Base-by-base conservation (phyloP, 2,797 vertebrate species). In the Champsocephalus esox region DNA sequence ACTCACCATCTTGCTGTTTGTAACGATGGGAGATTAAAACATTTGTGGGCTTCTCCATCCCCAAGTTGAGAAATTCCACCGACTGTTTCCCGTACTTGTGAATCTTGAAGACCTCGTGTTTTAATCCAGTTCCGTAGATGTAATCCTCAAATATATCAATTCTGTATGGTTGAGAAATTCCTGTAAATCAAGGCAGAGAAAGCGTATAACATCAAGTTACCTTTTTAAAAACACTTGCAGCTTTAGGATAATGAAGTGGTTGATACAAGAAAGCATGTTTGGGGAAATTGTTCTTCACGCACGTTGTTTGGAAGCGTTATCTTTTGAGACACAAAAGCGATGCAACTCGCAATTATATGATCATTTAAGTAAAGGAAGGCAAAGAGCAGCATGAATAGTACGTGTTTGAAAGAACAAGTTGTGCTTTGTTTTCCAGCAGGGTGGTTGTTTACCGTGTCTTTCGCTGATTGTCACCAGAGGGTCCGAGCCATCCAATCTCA, bases 61-160 rank as follows among this genome's bases (percentile, higher is more conserved):
- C 95, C 87, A 97, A 89, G 80, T 90, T 92, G 28, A 99, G 88
- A 66, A 96, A 94, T 46, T 99, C 97, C 77, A 95, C 94, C 0
- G 93, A 67, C 65, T 95, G 94, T 76, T 93, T 96, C 75, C 97
- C 98, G 85, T 95, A 99, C 88, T 99, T 99, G 86, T 98, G 97
- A 66, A 98, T 96, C 93, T 94, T 95, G 88, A 99, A 99, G 51
- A 96, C 94, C 59, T 98, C 96, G 6, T 96, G 97, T 90, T 98
- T 98, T 19, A 98, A 94, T 83, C 97, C 96, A 19, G 97, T 97
- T 90, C 98, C 98, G 79, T 98, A 99, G 80, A 99, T 97, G 82
- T 96, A 97, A 93, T 99, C 97, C 89, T 99, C 98, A 95, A 99
- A 99, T 91, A 99, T 73, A 82, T 99, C 97, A 83, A 99, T 99